Evolutionary conservation across 2,113 vertebrate species (phyloP).

Genomic region (Brachirus orientalis): DNA sequence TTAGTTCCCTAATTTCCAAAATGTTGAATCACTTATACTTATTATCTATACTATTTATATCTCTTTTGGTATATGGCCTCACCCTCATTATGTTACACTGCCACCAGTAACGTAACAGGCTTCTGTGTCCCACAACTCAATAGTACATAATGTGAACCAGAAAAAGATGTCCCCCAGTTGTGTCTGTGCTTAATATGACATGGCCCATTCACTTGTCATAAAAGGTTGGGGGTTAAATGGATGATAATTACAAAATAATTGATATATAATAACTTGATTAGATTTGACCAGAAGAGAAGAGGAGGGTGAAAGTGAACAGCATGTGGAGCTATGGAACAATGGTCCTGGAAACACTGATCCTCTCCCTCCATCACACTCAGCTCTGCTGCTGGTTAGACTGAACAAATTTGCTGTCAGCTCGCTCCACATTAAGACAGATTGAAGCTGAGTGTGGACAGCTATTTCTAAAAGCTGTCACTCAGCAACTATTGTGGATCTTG

Average conservation of each 20-base stretch:
- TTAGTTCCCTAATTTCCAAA: too few relatives aligned
- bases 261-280: not conserved
- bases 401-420: constrained; percentile 36
- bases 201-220: not conserved
- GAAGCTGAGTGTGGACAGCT: constrained; percentile 20
- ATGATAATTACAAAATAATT: not conserved
- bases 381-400: constrained; percentile 26
- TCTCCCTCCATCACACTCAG: constrained; percentile 19
- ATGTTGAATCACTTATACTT: too few relatives aligned
- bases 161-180: not conserved
- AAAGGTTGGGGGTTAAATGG: not conserved
- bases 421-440: constrained; percentile 11
- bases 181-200: too few relatives aligned
- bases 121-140: too few relatives aligned
- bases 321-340: not conserved
- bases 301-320: not conserved
- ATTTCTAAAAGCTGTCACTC: constrained; percentile 32
- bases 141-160: not conserved
- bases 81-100: too few relatives aligned
- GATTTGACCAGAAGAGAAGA: not conserved
- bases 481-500: not conserved
- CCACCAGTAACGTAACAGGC: too few relatives aligned
- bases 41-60: too few relatives aligned
- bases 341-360: not conserved
- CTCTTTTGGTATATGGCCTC: too few relatives aligned